Conservation (phyloP, 2,888 invertebrate genomes). For the Phorcus lineatus region DNA sequence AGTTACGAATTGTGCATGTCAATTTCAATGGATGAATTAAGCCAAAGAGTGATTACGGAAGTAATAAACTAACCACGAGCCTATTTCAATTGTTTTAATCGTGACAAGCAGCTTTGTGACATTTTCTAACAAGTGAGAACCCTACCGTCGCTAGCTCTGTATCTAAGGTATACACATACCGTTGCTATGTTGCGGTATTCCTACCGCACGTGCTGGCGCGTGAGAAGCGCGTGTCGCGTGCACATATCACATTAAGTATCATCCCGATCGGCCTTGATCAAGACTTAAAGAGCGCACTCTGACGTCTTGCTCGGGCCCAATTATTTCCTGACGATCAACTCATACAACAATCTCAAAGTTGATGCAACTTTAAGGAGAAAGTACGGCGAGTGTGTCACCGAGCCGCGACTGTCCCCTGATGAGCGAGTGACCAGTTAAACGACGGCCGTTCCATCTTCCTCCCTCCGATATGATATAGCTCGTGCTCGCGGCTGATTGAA, state of each 20-base stretch:
- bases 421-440: not conserved
- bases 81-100: too few relatives aligned
- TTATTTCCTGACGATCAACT: not conserved
- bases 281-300: not conserved
- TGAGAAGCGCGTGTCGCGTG: slow-evolving; percentile 26
- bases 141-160: not conserved
- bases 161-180: not conserved
- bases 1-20: too few relatives aligned
- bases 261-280: not conserved
- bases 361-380: not conserved
- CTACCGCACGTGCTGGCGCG: slow-evolving; percentile 23
- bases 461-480: not conserved
- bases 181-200: slow-evolving; percentile 19
- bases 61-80: too few relatives aligned
- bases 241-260: not conserved
- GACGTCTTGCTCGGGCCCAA: not conserved
- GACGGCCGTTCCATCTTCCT: not conserved
- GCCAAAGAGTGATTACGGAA: too few relatives aligned
- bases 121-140: not conserved
- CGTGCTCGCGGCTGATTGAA: slow-evolving; percentile 17
- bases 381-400: not conserved
- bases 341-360: not conserved
- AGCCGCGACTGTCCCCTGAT: not conserved
- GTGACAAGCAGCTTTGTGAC: not conserved
- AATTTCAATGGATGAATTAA: too few relatives aligned